Base-by-base conservation (phyloP, 2,113 vertebrate species). In the Rhagologus leucostigma region DNA sequence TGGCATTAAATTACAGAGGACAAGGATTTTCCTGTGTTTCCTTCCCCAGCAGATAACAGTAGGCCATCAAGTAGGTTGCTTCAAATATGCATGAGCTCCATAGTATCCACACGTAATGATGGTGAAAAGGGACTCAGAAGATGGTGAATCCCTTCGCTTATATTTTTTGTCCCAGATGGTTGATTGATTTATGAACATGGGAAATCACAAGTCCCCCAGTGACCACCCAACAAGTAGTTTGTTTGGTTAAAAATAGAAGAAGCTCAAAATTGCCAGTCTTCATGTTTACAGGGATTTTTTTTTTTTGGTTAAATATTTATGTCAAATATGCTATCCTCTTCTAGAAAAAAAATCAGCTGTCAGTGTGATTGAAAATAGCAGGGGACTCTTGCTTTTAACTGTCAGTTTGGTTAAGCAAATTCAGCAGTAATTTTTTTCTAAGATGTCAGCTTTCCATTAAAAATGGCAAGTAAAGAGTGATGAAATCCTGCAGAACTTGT, bases 41-140 rank as follows among this genome's bases (percentile, higher is more conserved):
- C 76, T 67, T 75, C 49, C 52, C 37, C n/a, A 53, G 67, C 30
- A 41, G 63, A 67, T 46, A 93, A 17, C 39, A 74, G 63, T 10
- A 65, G 52, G 41, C 56, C 68, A 49, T 29, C 1, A 1, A 75
- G 30, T 7, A 69, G 9, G 33, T 56, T 57, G 26, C 26, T 64
- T 39, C 44, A 78, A 53, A 77, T 16, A 33, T 12, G 12, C n/a
- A 27, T 37, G 59, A 82, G 21, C 27, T 87, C 60, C 5, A 6
- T 17, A 30, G 27, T 8, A 46, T 32, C 47, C 52, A 70, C 35
- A 44, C 0, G 0, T 7, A 50, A 44, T 2, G 1, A 57, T 67
- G 55, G 60, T 77, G 69, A 39, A 56, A 92, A 79, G 24, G 37
- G 50, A 8, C 13, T 64, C 70, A 33, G 41, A 74, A 68, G 30